Conservation (phyloP, 2,797 vertebrate species). For the Thamnophis elegans region DNA sequence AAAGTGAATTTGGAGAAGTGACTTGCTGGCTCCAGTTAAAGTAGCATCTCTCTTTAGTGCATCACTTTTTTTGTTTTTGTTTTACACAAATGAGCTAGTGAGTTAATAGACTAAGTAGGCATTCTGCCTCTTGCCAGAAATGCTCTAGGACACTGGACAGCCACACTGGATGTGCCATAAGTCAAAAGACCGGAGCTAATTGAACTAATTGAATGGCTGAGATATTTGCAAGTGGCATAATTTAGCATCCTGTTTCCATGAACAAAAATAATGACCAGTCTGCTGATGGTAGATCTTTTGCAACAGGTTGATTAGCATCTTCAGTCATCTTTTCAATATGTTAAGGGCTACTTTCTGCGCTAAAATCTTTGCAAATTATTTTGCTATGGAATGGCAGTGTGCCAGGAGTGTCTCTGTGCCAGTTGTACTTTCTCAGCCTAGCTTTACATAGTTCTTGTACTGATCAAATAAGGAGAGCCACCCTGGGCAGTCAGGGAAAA, state of each 20-base stretch:
- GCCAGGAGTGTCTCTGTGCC: not conserved
- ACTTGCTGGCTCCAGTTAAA: slow-evolving; percentile 13
- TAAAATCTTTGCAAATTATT: not conserved
- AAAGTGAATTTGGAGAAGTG: not conserved
- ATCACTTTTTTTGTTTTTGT: not conserved
- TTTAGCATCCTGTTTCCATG: not conserved
- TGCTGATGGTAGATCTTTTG: not conserved
- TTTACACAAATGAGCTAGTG: not conserved
- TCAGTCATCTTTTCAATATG: not conserved
- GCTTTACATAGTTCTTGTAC: not conserved
- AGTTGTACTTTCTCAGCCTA: not conserved
- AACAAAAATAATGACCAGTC: not conserved
- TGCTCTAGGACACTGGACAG: not conserved
- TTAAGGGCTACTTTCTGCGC: not conserved
- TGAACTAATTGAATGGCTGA: not conserved
- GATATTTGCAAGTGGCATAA: slow-evolving; percentile 7
- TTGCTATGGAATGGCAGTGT: not conserved
- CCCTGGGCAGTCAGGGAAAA: not conserved
- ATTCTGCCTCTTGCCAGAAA: not conserved
- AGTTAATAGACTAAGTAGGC: not conserved
- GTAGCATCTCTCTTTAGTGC: not conserved
- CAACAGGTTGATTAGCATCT: not conserved
- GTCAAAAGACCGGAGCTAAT: not conserved
- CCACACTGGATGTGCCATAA: not conserved
- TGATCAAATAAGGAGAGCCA: not conserved